Evolutionary conservation across 64 coral and sea anemone species (phyloP).

Genomic region (Porites lutea): DNA sequence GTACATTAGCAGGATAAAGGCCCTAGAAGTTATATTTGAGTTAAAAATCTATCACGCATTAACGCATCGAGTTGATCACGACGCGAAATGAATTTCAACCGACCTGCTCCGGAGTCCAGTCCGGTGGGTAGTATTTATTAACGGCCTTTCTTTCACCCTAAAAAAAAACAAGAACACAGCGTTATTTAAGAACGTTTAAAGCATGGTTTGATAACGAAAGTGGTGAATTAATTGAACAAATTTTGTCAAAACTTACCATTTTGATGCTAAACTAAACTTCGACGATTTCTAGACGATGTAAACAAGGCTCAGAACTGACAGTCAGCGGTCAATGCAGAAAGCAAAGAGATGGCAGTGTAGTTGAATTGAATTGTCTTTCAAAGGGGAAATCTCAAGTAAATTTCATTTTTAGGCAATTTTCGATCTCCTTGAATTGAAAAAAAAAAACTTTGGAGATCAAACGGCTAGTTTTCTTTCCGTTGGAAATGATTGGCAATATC

Average conservation of each 20-base stretch:
- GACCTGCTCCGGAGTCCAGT: slow-evolving; percentile 93
- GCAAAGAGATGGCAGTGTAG: too few relatives aligned
- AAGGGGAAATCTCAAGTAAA: too few relatives aligned
- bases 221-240: background rate
- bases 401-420: too few relatives aligned
- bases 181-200: background rate
- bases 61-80: too few relatives aligned
- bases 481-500: too few relatives aligned
- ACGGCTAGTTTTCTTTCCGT: too few relatives aligned
- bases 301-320: background rate
- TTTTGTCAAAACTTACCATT: slow-evolving; percentile 30
- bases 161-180: background rate
- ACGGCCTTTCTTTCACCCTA: slow-evolving; percentile 96
- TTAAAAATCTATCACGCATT: too few relatives aligned
- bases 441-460: too few relatives aligned
- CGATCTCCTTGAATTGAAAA: too few relatives aligned
- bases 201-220: background rate
- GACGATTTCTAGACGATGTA: background rate
- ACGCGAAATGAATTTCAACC: background rate
- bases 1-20: too few relatives aligned
- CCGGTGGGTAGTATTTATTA: slow-evolving; percentile 97
- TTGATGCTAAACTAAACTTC: background rate
- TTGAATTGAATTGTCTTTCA: too few relatives aligned
- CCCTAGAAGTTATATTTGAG: too few relatives aligned
- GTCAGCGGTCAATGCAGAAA: background rate